Conservation (phyloP, 2,888 invertebrate genomes). For the Dendrolimus houi region DNA sequence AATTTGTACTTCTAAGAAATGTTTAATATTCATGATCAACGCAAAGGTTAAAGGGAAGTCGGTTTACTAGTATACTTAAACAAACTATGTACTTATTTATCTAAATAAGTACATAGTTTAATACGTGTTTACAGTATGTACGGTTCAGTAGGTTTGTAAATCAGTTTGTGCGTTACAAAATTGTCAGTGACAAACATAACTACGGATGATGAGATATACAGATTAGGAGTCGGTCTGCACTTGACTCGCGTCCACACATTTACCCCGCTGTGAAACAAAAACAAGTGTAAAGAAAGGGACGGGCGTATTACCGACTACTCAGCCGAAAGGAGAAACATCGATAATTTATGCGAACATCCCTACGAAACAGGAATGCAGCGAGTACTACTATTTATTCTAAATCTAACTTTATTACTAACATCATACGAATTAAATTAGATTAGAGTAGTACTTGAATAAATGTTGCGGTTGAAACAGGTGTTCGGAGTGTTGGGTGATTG, state of each 20-base stretch:
- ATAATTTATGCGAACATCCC: slow-evolving; percentile 75
- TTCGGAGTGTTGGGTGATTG: slow-evolving; percentile 51
- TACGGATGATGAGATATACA: slow-evolving; percentile 33
- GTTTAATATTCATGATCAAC: slow-evolving; percentile 26
- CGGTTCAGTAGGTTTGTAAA: not conserved
- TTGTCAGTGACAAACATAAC: slow-evolving; percentile 23
- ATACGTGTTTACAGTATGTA: not conserved
- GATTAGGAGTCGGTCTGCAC: slow-evolving; percentile 40
- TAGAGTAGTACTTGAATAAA: slow-evolving; percentile 31
- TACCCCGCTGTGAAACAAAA: slow-evolving; percentile 54
- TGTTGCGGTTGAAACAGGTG: slow-evolving; percentile 71
- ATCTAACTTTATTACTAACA: slow-evolving; percentile 13
- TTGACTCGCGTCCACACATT: slow-evolving; percentile 50
- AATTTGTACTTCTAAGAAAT: slow-evolving; percentile 38
- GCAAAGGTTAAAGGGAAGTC: slow-evolving; percentile 1
- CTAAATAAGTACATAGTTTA: no score
- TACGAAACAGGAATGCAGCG: slow-evolving; percentile 64
- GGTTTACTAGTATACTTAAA: slow-evolving; percentile 2
- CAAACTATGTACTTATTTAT: no score
- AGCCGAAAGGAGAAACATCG: slow-evolving; percentile 62
- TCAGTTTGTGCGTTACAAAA: slow-evolving; percentile 3
- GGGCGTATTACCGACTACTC: slow-evolving; percentile 36
- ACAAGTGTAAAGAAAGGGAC: slow-evolving; percentile 63
- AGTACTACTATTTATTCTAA: slow-evolving; percentile 13
- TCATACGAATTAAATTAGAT: slow-evolving; percentile 18